phyloP scores from a whole-genome alignment of 2,888 invertebrate species.

The Drosophila kanekoi region DNA sequence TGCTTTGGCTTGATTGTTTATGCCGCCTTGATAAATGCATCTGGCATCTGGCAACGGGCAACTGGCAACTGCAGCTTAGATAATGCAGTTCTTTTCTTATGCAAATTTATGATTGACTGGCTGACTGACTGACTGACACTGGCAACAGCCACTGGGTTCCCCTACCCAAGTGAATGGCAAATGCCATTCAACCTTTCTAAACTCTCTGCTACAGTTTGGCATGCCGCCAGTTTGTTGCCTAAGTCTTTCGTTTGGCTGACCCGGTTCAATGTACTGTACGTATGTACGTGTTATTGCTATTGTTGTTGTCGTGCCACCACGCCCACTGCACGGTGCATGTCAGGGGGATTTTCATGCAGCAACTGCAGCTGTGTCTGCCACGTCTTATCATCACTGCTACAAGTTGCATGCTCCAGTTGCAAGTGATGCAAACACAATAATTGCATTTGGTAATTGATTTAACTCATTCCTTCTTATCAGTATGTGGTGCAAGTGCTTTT shows the following conservation, averaged over 20 bases:
- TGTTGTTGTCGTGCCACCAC: slow-evolving; percentile 47
- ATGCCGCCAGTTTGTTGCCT: slow-evolving; percentile 45
- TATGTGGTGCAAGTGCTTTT: neutral
- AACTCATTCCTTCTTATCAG: slow-evolving; percentile 37
- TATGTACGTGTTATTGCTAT: slow-evolving; percentile 12
- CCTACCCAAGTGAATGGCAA: slow-evolving; percentile 59
- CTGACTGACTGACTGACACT: slow-evolving; percentile 51
- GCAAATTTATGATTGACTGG: slow-evolving; percentile 73
- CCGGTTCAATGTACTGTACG: slow-evolving; percentile 61
- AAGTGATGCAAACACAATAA: slow-evolving; percentile 20
- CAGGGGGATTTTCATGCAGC: slow-evolving; percentile 26
- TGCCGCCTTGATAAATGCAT: slow-evolving; percentile 60
- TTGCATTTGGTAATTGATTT: slow-evolving; percentile 46
- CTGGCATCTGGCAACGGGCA: slow-evolving; percentile 14
- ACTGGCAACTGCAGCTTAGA: slow-evolving; percentile 59
- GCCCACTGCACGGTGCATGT: slow-evolving; percentile 38
- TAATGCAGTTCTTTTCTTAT: slow-evolving; percentile 67
- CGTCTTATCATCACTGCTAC: neutral
- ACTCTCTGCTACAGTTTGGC: slow-evolving; percentile 61
- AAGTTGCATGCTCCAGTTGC: slow-evolving; percentile 12
- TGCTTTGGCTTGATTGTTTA: slow-evolving; percentile 52
- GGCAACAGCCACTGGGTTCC: slow-evolving; percentile 55
- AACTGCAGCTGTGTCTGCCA: slow-evolving; percentile 3
- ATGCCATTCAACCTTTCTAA: slow-evolving; percentile 76
- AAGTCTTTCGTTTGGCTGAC: slow-evolving; percentile 43